Evolutionary conservation across 2,797 vertebrate species (phyloP), one percentile per base, ranked within the genome.

Genomic region (Hirundo rustica): DNA sequence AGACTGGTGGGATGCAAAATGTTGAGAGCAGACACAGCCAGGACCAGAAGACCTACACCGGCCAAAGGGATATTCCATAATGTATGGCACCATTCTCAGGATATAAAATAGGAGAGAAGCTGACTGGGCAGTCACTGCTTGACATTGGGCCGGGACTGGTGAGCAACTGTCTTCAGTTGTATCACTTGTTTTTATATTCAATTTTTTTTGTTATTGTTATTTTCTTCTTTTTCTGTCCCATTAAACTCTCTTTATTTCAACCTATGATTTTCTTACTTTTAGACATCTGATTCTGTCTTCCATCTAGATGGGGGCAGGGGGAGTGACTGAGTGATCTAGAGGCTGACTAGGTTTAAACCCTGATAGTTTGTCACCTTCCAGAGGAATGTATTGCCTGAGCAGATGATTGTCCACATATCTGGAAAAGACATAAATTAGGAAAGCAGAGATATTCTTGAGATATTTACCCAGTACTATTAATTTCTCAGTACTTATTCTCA

Each of bases 61-160:
- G 38, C 7, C 12, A 30, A 68, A 68, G 3, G 16, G 29, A 16
- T 38, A 45, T 15, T 45, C 29, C 50, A 34, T 30, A 34, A 27
- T 34, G 4, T 26, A 26, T 38, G 36, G 23, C 1, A 3, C 7
- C 8, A 62, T n/a, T n/a, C 9, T 57, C 32, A 32, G 25, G 13
- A 29, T 18, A 17, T 17, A 57, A 85, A 75, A n/a, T 34, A 27
- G 17, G 10, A 61, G 7, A 12, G 21, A 85, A 67, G 12, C 3
- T 68, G n/a, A 9, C 11, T 13, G 19, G 10, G 6, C 20, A 55
- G 5, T 7, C 7, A 18, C 32, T 61, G 5, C 8, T 34, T 57
- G 20, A 13, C 25, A 40, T 9, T 0, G 1, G 6, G 4, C 17
- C 38, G 13, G 25, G 22, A 45, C 9, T 27, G 50, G 21, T 17